Base-by-base conservation (phyloP, 2,888 invertebrate species). In the Metalampra italica region DNA sequence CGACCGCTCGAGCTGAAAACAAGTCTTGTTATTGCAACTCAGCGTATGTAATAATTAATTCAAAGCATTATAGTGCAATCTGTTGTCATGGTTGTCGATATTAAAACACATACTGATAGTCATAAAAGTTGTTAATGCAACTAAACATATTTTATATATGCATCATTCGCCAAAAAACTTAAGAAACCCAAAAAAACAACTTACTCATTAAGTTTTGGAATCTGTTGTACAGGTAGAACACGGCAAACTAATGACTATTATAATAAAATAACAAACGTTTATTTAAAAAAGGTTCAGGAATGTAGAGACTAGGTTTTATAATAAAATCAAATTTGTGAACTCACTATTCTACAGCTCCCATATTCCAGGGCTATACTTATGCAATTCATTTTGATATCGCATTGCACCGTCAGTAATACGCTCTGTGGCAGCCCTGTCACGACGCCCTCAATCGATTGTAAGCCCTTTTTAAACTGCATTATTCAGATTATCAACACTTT, bases 301-400 rank as follows among this genome's bases (percentile, higher is more conserved):
- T 22, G 5, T 22, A 22, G 22, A 22, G 22, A 22, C 22, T 22
- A 5, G 5, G 5, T 22, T 22, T 22, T 22, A 5, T 22, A 22
- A 22, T 5, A 9, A 36, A 36, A 9, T 29, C 13, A 41, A 34
- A 39, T 8, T 32, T 40, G 45, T 43, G 43, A 46, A 29, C 1
- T 15, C 15, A n/a, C 46, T 41, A 52, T 64, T 75, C 72, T 46
- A 66, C 46, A 2, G 49, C 36, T 55, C 51, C 62, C 29, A 49
- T 66, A 52, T 62, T 62, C 60, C 54, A 59, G 60, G 56, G 32
- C 36, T 41, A 36, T 75, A 70, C 81, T 85, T 86, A 85, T 85
- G 73, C 78, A 71, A 83, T 86, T 79, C 82, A 80, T 86, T 85
- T 77, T 84, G 85, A 82, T 79, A 81, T 86, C 82, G 72, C 68